Conservation (phyloP, 2,888 invertebrate species). For the Caenorhabditis wallacei region DNA sequence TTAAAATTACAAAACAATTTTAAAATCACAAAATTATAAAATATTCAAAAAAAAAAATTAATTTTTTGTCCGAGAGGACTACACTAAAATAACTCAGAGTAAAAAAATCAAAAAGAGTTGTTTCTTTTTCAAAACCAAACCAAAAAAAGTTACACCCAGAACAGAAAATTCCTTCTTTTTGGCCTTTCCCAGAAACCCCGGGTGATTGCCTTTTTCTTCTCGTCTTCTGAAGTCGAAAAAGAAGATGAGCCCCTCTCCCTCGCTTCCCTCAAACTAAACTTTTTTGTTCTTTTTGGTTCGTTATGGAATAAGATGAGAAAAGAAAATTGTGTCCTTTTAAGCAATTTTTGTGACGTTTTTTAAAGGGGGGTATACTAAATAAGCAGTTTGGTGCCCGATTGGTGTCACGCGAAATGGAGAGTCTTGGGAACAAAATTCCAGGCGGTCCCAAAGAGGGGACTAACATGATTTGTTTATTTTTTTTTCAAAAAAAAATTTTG, state of each 20-base stretch:
- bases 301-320: conserved; percentile 19
- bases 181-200: conserved; percentile 12
- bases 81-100: no score
- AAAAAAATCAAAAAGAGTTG: background rate
- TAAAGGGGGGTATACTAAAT: background rate
- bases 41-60: no score
- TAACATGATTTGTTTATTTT: no score
- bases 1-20: no score
- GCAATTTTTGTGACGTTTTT: background rate
- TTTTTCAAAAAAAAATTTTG: no score
- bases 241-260: conserved; percentile 9
- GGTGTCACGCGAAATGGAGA: conserved; percentile 33
- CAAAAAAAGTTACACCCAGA: no score
- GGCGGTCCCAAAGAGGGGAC: no score
- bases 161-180: no score
- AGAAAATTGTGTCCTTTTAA: conserved; percentile 7
- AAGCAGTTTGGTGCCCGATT: conserved; percentile 3
- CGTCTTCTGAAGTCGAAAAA: background rate
- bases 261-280: background rate
- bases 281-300: conserved; percentile 13
- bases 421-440: conserved; percentile 11
- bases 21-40: no score
- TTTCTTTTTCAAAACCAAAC: background rate
- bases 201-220: conserved; percentile 20
- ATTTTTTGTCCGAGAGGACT: background rate